phyloP scores from a whole-genome alignment of 2,888 invertebrate genomes.

The Anarsia innoxiella region DNA sequence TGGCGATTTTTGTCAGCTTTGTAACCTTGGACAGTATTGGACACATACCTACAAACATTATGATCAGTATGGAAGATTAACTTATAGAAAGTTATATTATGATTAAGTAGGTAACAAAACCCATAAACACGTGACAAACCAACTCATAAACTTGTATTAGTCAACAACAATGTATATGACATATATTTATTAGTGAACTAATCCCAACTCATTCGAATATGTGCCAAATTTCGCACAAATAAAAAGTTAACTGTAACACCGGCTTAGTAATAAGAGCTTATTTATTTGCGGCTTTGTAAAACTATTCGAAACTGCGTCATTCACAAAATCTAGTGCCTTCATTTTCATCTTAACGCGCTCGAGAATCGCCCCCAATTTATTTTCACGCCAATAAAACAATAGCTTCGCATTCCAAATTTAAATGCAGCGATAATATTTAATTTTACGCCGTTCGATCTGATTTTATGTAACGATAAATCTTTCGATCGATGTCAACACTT shows the following conservation, averaged over 20 bases:
- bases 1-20: too few species aligned
- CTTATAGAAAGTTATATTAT: too few species aligned
- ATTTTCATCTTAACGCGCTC: constrained; percentile 1
- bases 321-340: not conserved
- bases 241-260: constrained; percentile 8
- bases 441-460: constrained; percentile 53
- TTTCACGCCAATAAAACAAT: constrained; percentile 49
- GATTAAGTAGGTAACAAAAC: too few species aligned
- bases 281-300: constrained; percentile 7
- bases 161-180: constrained; percentile 5
- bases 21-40: too few species aligned
- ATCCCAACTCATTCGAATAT: constrained; percentile 2
- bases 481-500: constrained; percentile 59
- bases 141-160: not conserved
- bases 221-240: constrained; percentile 4
- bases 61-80: too few species aligned
- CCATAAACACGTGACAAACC: not conserved
- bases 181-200: constrained; percentile 4
- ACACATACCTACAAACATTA: too few species aligned
- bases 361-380: constrained; percentile 34
- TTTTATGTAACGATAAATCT: constrained; percentile 61
- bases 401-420: constrained; percentile 44
- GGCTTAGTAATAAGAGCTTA: constrained; percentile 7
- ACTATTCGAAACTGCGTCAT: constrained; percentile 12
- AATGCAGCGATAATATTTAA: constrained; percentile 53